Conservation (phyloP, 2,888 invertebrate species). For the Anoncus sp. region DNA sequence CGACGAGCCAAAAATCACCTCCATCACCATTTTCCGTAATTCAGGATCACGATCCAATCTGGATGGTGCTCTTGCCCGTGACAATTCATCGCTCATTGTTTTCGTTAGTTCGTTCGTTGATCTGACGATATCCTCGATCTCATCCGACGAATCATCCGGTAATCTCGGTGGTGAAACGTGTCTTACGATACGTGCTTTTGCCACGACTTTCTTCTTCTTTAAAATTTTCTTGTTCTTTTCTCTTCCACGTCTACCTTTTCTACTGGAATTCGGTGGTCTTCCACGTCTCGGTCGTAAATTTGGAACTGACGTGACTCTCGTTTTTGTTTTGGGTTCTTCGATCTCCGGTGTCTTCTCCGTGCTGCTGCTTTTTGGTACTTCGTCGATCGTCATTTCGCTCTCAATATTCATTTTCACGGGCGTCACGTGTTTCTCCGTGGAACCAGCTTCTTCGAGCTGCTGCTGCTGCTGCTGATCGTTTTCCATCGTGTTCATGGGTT, state of each 20-base stretch:
- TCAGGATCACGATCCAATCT: constrained; percentile 71
- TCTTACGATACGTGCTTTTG: background rate
- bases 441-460: too few species aligned
- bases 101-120: background rate
- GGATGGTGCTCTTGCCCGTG: constrained; percentile 28
- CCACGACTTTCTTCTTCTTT: constrained; percentile 15
- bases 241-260: background rate
- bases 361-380: background rate
- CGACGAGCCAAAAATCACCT: constrained; percentile 80
- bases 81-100: background rate
- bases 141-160: constrained; percentile 30
- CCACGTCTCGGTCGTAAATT: constrained; percentile 10
- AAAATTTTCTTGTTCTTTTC: too few species aligned
- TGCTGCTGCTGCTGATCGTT: too few species aligned
- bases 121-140: constrained; percentile 2
- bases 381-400: background rate
- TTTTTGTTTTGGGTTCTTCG: background rate
- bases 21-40: constrained; percentile 81
- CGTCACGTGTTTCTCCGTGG: too few species aligned
- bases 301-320: background rate
- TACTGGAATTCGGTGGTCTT: constrained; percentile 21
- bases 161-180: constrained; percentile 54
- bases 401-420: too few species aligned
- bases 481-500: too few species aligned
- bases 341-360: background rate